phyloP scores from a whole-genome alignment of 2,888 invertebrate species.

The Drosophila infuscata region DNA sequence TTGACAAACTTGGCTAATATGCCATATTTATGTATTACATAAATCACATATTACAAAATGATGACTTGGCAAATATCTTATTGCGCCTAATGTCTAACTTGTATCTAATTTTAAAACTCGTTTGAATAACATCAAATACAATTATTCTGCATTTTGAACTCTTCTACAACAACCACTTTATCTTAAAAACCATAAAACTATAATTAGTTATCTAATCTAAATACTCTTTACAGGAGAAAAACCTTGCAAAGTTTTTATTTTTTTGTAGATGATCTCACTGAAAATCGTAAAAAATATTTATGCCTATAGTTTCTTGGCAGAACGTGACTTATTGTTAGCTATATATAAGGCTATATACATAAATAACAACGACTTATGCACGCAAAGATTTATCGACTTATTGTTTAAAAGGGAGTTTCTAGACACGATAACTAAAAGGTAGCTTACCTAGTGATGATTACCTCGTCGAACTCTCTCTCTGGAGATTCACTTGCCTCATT shows the following conservation, averaged over 20 bases:
- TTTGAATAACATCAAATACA: neutral
- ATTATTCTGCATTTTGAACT: neutral
- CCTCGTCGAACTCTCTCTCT: neutral
- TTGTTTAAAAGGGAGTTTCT: neutral
- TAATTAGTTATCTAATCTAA: neutral
- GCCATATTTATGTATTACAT: neutral
- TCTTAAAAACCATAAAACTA: neutral
- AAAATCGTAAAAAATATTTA: neutral
- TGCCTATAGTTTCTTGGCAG: neutral
- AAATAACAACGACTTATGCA: constrained; percentile 18
- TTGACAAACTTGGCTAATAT: neutral
- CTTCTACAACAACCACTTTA: neutral
- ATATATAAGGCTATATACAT: neutral
- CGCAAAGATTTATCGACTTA: constrained; percentile 1
- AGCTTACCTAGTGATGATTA: neutral
- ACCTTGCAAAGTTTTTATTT: neutral
- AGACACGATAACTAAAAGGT: neutral
- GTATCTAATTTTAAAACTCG: neutral
- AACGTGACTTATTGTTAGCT: constrained; percentile 31
- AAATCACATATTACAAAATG: neutral
- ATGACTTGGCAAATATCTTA: neutral
- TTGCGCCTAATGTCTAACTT: neutral
- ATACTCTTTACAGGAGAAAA: neutral
- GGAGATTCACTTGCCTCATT: neutral
- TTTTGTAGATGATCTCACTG: constrained; percentile 19